phyloP scores from a whole-genome alignment of 2,797 vertebrate genomes.

The Moxostoma hubbsi region DNA sequence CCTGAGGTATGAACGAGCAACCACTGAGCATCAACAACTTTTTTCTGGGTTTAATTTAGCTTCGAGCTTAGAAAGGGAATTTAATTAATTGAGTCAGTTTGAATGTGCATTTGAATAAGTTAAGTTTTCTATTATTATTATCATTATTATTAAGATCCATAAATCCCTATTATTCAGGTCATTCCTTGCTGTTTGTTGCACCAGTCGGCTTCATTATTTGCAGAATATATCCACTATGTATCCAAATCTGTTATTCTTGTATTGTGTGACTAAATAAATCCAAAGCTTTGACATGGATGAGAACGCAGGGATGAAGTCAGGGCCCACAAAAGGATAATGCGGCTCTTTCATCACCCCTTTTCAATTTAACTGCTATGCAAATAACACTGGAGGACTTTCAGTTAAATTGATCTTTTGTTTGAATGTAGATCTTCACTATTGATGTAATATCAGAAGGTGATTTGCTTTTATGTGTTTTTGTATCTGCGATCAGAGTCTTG shows the following conservation, averaged over 20 bases:
- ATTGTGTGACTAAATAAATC: conserved; percentile 19
- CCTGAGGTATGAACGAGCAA: too few relatives aligned
- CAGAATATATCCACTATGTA: neutral
- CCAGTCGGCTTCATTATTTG: neutral
- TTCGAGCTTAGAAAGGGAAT: conserved; percentile 2
- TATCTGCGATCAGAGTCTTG: conserved; percentile 33
- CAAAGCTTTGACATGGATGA: conserved; percentile 32
- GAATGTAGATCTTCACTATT: neutral
- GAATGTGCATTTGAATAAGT: neutral
- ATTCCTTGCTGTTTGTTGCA: neutral
- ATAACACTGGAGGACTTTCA: conserved; percentile 3
- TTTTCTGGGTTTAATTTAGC: neutral
- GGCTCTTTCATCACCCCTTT: conserved; percentile 5
- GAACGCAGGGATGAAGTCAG: conserved; percentile 1
- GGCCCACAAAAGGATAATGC: conserved; percentile 8
- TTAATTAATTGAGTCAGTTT: neutral
- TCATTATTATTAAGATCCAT: neutral
- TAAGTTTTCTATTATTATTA: neutral
- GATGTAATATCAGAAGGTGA: neutral
- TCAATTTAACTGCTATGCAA: conserved; percentile 30
- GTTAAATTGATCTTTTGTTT: conserved; percentile 35
- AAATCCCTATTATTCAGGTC: conserved; percentile 16
- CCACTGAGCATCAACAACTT: too few relatives aligned
- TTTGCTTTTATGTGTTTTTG: conserved; percentile 20
- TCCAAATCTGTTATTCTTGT: conserved; percentile 28